Conservation (phyloP, 2,113 vertebrate species). For the Malaclemys terrapin region DNA sequence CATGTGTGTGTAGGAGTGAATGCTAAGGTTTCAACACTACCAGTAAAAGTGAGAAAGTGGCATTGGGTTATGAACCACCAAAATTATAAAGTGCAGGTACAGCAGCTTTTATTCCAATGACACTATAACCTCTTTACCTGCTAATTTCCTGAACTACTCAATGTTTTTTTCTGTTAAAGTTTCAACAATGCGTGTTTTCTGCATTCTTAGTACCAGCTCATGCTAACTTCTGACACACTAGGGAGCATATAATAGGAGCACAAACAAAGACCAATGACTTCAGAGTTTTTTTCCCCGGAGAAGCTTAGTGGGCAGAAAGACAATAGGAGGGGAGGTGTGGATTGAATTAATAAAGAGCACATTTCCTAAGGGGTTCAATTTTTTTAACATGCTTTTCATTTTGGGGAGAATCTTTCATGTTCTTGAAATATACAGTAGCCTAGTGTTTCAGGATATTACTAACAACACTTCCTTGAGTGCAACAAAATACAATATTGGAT, state of each 20-base stretch:
- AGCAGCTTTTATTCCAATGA: background rate
- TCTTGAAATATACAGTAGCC: background rate
- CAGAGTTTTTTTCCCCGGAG: background rate
- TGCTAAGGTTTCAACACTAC: background rate
- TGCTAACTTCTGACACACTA: background rate
- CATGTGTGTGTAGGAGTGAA: background rate
- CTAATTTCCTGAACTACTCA: background rate
- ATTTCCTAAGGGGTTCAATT: background rate
- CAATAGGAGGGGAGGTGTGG: background rate
- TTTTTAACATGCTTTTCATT: background rate
- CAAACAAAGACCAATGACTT: background rate
- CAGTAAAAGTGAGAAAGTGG: background rate
- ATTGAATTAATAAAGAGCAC: background rate
- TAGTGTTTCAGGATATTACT: background rate
- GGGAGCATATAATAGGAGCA: background rate
- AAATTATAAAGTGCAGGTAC: background rate
- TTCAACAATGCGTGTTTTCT: background rate
- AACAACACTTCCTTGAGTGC: conserved; percentile 7
- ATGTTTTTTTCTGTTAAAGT: conserved; percentile 1
- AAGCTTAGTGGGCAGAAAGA: background rate
- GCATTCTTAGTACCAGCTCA: background rate
- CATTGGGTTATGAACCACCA: background rate
- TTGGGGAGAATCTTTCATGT: background rate
- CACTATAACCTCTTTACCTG: background rate
- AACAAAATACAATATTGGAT: background rate